These are phyloP conservation scores for Argynnis bischoffii DNA, from an alignment of 2,888 invertebrate species.

Conservation along the genomic window DNA sequence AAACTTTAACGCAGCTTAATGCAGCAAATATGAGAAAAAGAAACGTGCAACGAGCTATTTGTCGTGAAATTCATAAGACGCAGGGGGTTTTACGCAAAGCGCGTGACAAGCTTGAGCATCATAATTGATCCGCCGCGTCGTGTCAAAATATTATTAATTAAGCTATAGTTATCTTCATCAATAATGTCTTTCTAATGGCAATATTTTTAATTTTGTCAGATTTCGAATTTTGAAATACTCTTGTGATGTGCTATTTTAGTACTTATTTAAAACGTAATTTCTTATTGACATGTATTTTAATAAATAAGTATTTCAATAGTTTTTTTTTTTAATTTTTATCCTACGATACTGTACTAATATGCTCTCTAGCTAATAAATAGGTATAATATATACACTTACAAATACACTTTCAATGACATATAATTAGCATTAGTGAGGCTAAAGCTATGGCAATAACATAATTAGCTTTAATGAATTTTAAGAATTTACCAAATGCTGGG, in stretches of 20 bases:
- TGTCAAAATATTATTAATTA: not conserved
- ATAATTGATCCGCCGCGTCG: slow-evolving; percentile 40
- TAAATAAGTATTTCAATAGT: slow-evolving; percentile 10
- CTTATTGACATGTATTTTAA: slow-evolving; percentile 21
- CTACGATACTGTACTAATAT: not conserved
- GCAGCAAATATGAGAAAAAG: slow-evolving; percentile 90
- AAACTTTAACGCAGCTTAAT: slow-evolving; percentile 88
- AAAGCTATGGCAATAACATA: too few species aligned
- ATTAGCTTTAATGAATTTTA: too few species aligned
- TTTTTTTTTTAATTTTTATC: not conserved
- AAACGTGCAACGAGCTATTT: slow-evolving; percentile 92
- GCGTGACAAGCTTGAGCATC: slow-evolving; percentile 86
- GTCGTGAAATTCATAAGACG: slow-evolving; percentile 90
- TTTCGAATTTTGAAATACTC: slow-evolving; percentile 13
- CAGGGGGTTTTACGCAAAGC: slow-evolving; percentile 89
- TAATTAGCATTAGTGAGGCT: too few species aligned
- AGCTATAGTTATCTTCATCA: slow-evolving; percentile 1
- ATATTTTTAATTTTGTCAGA: slow-evolving; percentile 14
- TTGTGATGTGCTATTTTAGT: slow-evolving; percentile 27
- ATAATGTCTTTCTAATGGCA: not conserved
- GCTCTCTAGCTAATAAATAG: too few species aligned
- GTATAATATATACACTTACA: not conserved
- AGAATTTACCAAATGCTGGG: too few species aligned
- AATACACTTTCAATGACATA: not conserved
- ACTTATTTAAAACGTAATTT: slow-evolving; percentile 25